Evolutionary conservation across 1,140 invertebrate species (phyloP).

Genomic region (Sitodiplosis mosellana): DNA sequence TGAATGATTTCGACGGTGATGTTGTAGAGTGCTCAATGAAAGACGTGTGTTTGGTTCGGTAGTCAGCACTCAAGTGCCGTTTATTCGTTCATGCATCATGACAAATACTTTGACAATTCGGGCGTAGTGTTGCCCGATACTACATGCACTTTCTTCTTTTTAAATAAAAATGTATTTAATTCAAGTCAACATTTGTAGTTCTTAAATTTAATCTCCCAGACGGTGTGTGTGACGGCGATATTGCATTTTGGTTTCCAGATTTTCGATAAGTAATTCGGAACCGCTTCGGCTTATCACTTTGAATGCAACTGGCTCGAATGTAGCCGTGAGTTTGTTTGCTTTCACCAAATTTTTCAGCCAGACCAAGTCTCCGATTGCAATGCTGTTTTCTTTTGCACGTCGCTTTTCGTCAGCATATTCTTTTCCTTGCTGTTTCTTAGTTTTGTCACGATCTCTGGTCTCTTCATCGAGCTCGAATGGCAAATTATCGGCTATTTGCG

Average conservation of each 20-base stretch:
- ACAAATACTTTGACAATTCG: no score
- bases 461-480: constrained; percentile 3
- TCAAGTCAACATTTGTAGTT: no score
- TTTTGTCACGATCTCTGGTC: constrained; percentile 1
- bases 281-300: background rate
- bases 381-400: constrained; percentile 1
- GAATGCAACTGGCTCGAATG: background rate
- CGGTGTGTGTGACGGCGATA: no score
- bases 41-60: no score
- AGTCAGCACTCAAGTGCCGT: no score
- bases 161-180: no score
- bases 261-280: background rate
- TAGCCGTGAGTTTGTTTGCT: background rate
- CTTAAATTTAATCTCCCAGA: no score
- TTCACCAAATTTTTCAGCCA: background rate
- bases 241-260: background rate
- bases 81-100: no score
- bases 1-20: no score
- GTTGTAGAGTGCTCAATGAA: no score
- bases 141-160: no score
- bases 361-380: background rate
- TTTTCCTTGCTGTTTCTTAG: constrained; percentile 2
- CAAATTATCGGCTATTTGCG: background rate
- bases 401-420: constrained; percentile 2
- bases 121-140: no score